phyloP scores from a whole-genome alignment of 2,888 invertebrate genomes.

The Melieria picta region DNA sequence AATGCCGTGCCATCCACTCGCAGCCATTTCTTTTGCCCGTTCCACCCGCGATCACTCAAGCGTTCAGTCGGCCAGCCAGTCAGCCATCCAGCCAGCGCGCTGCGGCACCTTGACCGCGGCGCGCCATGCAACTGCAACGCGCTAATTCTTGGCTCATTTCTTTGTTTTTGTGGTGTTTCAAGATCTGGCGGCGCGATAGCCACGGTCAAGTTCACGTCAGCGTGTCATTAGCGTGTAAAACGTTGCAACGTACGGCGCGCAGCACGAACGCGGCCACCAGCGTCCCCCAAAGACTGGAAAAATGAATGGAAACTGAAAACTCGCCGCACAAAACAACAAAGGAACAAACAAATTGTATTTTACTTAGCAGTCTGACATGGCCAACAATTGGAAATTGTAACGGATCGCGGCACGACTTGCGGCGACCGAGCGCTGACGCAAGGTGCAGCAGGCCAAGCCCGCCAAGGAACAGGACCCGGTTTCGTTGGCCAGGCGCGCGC shows the following conservation, averaged over 20 bases:
- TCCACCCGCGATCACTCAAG: conserved; percentile 26
- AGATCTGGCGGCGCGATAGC: conserved; percentile 55
- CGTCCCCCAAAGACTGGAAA: conserved; percentile 8
- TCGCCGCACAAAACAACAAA: conserved; percentile 20
- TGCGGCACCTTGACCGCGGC: conserved; percentile 27
- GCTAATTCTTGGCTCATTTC: conserved; percentile 16
- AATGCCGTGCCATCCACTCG: neutral
- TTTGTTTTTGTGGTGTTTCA: conserved; percentile 31
- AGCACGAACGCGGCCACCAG: conserved; percentile 26
- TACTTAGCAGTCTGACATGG: neutral
- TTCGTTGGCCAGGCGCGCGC: conserved; percentile 27
- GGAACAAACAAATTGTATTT: conserved; percentile 28
- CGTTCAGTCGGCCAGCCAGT: conserved; percentile 9
- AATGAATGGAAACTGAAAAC: conserved; percentile 22
- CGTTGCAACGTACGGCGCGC: conserved; percentile 35
- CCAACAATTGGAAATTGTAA: conserved; percentile 59
- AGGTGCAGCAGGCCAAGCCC: conserved; percentile 41
- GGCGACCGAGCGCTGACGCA: conserved; percentile 32
- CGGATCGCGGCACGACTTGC: conserved; percentile 48
- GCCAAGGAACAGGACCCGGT: conserved; percentile 36
- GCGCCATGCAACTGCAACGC: conserved; percentile 13
- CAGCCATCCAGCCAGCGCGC: too few relatives aligned
- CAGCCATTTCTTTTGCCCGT: conserved; percentile 30
- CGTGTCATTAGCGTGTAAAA: conserved; percentile 56
- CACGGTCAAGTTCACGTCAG: conserved; percentile 64